Conservation (phyloP, 2,113 vertebrate genomes). For the Phodopus roborovskii region DNA sequence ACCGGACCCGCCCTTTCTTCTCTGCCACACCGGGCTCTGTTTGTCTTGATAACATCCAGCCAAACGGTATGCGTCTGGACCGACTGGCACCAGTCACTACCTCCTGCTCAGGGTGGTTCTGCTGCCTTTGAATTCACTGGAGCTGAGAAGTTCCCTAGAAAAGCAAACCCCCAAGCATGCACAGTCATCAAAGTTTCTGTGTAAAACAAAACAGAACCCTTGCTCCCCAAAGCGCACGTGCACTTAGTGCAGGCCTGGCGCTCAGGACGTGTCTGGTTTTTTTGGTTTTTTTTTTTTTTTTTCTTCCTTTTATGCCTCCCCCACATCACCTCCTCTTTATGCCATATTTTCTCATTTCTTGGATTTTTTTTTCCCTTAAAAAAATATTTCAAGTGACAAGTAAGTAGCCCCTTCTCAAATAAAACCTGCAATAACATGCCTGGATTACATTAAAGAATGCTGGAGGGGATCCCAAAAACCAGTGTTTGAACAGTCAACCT, state of each 20-base stretch:
- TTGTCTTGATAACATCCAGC: neutral
- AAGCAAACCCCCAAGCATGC: conserved; percentile 42
- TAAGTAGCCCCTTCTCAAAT: conserved; percentile 75
- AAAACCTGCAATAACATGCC: conserved; percentile 76
- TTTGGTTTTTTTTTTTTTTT: conserved; percentile 42
- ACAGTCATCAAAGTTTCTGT: conserved; percentile 7
- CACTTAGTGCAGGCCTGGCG: conserved; percentile 18
- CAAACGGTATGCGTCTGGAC: too few species aligned
- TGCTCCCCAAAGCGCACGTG: neutral
- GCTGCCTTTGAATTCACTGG: conserved; percentile 22
- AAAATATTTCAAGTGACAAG: conserved; percentile 78
- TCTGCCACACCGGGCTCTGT: too few species aligned
- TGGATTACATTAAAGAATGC: conserved; percentile 81
- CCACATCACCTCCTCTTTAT: neutral
- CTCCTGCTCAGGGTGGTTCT: neutral
- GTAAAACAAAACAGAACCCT: conserved; percentile 67
- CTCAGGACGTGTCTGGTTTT: neutral
- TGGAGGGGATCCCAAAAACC: conserved; percentile 80
- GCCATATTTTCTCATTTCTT: conserved; percentile 47
- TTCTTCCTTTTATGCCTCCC: conserved; percentile 25
- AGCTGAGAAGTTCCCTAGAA: conserved; percentile 44
- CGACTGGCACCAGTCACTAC: neutral
- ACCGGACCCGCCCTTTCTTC: neutral
- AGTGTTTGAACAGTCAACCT: conserved; percentile 82
- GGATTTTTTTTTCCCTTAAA: neutral